phyloP scores from a whole-genome alignment of 1,140 invertebrate species.

The Heliconius nattereri region DNA sequence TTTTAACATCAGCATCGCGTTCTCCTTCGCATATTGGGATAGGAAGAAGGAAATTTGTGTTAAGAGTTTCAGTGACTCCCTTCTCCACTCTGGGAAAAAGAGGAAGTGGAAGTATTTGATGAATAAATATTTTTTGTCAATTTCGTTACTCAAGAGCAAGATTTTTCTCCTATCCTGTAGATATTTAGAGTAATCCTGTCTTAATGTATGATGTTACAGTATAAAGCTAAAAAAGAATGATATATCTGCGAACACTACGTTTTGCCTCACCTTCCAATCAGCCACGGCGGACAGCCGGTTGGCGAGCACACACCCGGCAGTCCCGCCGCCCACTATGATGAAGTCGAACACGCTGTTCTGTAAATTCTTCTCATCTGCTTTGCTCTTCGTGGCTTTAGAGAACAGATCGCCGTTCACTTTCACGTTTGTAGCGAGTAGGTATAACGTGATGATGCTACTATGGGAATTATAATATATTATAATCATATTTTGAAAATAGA shows the following conservation, averaged over 20 bases:
- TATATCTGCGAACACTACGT: background rate
- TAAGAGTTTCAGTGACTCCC: too few relatives aligned
- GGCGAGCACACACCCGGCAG: conserved; percentile 70
- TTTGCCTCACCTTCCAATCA: conserved; percentile 67
- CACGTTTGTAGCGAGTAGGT: background rate
- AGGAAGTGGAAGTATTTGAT: too few relatives aligned
- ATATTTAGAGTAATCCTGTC: too few relatives aligned
- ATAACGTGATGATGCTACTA: conserved; percentile 28
- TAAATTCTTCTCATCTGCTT: conserved; percentile 60
- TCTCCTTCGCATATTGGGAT: too few relatives aligned
- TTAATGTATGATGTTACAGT: too few relatives aligned
- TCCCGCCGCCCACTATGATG: conserved; percentile 72
- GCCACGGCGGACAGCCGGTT: conserved; percentile 67
- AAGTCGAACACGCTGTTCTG: conserved; percentile 74
- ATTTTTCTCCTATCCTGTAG: too few relatives aligned
- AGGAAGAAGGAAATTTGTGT: too few relatives aligned
- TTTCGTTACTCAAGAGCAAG: too few relatives aligned
- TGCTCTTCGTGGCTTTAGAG: conserved; percentile 63
- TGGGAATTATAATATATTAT: background rate
- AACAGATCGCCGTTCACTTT: conserved; percentile 53
- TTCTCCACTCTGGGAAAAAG: too few relatives aligned
- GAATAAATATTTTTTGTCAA: too few relatives aligned
- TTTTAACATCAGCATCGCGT: too few relatives aligned
- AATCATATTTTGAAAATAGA: background rate
- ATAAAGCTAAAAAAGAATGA: too few relatives aligned